phyloP scores from a whole-genome alignment of 1,140 invertebrate species.

The Drosophila melanica region DNA sequence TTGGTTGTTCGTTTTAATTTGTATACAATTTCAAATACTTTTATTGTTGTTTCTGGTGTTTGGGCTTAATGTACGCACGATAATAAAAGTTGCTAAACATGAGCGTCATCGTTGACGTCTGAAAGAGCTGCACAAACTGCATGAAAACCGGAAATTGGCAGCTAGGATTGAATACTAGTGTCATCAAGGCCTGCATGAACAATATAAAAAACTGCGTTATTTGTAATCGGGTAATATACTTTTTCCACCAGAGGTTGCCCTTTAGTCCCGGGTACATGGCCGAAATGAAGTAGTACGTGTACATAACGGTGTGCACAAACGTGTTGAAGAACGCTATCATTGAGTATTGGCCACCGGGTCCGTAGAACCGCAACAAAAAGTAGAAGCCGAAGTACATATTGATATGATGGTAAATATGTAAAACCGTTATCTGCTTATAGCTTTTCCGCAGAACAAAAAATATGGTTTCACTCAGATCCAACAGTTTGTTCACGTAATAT shows the following conservation, averaged over 20 bases:
- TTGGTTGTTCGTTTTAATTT: not conserved
- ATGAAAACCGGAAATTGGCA: slow-evolving; percentile 88
- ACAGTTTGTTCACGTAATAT: slow-evolving; percentile 52
- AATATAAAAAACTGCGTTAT: slow-evolving; percentile 90
- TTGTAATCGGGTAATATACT: slow-evolving; percentile 90
- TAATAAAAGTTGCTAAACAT: slow-evolving; percentile 93
- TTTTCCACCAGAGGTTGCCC: slow-evolving; percentile 92
- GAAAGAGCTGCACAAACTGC: slow-evolving; percentile 85
- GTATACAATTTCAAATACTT: slow-evolving; percentile 54
- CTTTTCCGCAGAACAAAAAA: too few species aligned
- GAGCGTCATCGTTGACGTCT: slow-evolving; percentile 85
- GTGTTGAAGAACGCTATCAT: slow-evolving; percentile 90
- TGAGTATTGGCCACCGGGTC: slow-evolving; percentile 87
- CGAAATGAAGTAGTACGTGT: slow-evolving; percentile 89
- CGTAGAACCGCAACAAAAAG: not conserved
- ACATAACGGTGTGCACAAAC: slow-evolving; percentile 92
- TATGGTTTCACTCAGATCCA: slow-evolving; percentile 89
- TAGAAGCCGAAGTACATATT: slow-evolving; percentile 51
- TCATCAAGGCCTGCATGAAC: slow-evolving; percentile 86
- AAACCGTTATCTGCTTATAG: slow-evolving; percentile 91
- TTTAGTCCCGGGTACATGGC: slow-evolving; percentile 87
- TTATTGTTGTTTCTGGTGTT: slow-evolving; percentile 21
- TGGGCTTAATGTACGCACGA: slow-evolving; percentile 37
- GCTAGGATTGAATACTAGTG: slow-evolving; percentile 87
- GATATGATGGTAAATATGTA: slow-evolving; percentile 94